phyloP scores from a whole-genome alignment of 2,797 vertebrate genomes.

The Thalassophryne amazonica region DNA sequence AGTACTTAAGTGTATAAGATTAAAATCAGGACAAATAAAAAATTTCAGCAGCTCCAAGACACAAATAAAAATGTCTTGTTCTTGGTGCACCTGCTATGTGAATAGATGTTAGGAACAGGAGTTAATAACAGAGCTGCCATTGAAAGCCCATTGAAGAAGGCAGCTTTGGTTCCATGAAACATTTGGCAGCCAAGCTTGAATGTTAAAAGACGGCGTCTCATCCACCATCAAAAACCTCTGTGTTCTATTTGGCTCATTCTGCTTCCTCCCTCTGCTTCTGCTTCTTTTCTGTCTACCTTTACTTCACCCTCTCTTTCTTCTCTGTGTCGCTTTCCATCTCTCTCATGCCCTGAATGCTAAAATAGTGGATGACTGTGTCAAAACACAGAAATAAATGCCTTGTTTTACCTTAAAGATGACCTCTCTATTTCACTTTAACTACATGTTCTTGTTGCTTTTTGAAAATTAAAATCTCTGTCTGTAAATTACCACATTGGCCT shows the following conservation, averaged over 20 bases:
- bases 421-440: background rate
- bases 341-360: slow-evolving; percentile 68
- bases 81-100: slow-evolving; percentile 59
- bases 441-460: no score
- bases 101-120: slow-evolving; percentile 56
- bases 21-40: slow-evolving; percentile 23
- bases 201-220: slow-evolving; percentile 64
- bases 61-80: slow-evolving; percentile 63
- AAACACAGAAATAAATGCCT: slow-evolving; percentile 53
- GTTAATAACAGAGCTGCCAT: slow-evolving; percentile 69
- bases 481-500: no score
- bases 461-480: no score
- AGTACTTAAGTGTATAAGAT: slow-evolving; percentile 4
- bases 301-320: slow-evolving; percentile 30
- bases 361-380: slow-evolving; percentile 57
- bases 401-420: slow-evolving; percentile 9
- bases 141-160: slow-evolving; percentile 64
- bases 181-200: slow-evolving; percentile 63
- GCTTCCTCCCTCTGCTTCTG: slow-evolving; percentile 59
- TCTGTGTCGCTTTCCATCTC: slow-evolving; percentile 38
- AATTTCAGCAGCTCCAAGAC: slow-evolving; percentile 48
- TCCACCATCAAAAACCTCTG: slow-evolving; percentile 64
- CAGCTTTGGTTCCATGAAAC: slow-evolving; percentile 58
- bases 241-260: slow-evolving; percentile 73
- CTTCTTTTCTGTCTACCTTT: slow-evolving; percentile 13